These are phyloP conservation scores for Yponomeuta plumbellus DNA, from an alignment of 2,888 invertebrate species.

Conservation along the genomic window DNA sequence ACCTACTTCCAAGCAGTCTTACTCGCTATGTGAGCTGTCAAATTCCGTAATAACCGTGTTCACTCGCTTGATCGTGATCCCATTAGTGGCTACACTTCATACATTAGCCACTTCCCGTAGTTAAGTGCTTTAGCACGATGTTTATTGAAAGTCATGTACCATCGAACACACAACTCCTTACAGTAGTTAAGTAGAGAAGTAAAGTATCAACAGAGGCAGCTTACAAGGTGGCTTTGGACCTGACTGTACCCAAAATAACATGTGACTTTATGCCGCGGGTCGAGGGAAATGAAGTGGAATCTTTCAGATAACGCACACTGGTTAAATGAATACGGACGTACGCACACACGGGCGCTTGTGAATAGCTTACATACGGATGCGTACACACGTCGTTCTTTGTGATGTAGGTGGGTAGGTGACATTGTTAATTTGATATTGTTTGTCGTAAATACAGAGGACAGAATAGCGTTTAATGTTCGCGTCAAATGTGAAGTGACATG, in stretches of 20 bases:
- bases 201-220: no score
- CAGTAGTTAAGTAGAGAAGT: not conserved
- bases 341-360: slow-evolving; percentile 27
- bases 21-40: not conserved
- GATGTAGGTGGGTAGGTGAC: slow-evolving; percentile 63
- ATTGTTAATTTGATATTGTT: slow-evolving; percentile 69
- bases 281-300: slow-evolving; percentile 75
- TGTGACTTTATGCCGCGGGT: slow-evolving; percentile 63
- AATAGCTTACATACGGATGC: slow-evolving; percentile 47
- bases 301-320: slow-evolving; percentile 72
- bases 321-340: slow-evolving; percentile 25
- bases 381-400: slow-evolving; percentile 36
- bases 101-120: not conserved
- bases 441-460: slow-evolving; percentile 59
- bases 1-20: not conserved
- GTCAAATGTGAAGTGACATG: slow-evolving; percentile 41
- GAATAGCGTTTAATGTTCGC: slow-evolving; percentile 48
- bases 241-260: slow-evolving; percentile 34
- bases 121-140: not conserved
- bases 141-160: slow-evolving; percentile 4
- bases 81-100: slow-evolving; percentile 3
- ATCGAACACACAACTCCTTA: not conserved
- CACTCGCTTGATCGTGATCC: not conserved
- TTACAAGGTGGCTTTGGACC: not conserved
- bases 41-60: not conserved